These are phyloP conservation scores for Andrena haemorrhoa DNA, from an alignment of 2,888 invertebrate species.

Conservation along the genomic window DNA sequence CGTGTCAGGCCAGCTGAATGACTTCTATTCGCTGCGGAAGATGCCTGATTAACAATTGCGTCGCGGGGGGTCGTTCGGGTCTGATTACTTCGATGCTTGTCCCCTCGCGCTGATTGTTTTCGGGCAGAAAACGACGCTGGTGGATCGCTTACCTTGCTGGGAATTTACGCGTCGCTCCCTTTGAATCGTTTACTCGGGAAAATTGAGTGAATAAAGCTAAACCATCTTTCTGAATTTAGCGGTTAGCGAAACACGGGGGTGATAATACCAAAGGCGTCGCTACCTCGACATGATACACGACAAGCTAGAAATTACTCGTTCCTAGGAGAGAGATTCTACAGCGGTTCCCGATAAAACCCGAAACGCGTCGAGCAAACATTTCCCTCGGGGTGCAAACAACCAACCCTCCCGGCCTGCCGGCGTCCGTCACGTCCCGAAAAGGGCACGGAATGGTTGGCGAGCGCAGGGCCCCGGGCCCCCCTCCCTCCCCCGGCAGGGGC, in stretches of 20 bases:
- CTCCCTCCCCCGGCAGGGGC: slow-evolving; percentile 21
- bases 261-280: no score
- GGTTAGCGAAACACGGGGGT: no score
- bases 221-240: no score
- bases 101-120: neutral
- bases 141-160: neutral
- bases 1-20: slow-evolving; percentile 16
- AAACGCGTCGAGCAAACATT: slow-evolving; percentile 7
- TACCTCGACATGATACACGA: no score
- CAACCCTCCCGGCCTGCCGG: neutral
- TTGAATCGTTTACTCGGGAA: no score
- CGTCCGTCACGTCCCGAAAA: neutral
- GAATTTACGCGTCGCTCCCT: neutral
- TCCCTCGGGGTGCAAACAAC: slow-evolving; percentile 22
- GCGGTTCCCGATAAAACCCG: slow-evolving; percentile 7
- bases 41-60: slow-evolving; percentile 19
- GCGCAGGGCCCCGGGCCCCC: slow-evolving; percentile 11
- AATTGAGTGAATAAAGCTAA: no score
- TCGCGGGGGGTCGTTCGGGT: slow-evolving; percentile 10
- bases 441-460: neutral
- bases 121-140: neutral
- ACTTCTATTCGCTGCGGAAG: slow-evolving; percentile 19
- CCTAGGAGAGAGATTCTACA: no score
- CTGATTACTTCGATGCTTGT: slow-evolving; percentile 32
- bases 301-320: no score